Evolutionary conservation across 2,797 vertebrate genomes (phyloP), one percentile per base, ranked within the genome.

Genomic region (Anabas testudineus): DNA sequence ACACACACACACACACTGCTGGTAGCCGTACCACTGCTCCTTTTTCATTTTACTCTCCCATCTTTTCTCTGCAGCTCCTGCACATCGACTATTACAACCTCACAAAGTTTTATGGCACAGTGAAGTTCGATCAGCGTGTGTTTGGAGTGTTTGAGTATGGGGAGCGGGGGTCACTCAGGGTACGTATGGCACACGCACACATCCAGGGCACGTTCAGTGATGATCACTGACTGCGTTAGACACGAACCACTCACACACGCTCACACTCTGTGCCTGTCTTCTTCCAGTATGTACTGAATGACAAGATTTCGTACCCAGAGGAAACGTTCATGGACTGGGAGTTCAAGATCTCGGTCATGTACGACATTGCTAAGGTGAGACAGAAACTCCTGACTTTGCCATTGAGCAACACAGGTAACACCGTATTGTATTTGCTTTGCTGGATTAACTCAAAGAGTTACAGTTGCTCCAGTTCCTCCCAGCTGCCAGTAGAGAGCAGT

Each of bases 251-350:
- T n/a, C n/a, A 10, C 4, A 47, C 21, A 37, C 16, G 15, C 5
- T 1, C 26, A 24, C 34, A 54, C 4, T 28, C 24, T 16, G 34
- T 53, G 22, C 14, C 5, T 54, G 19, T 62, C 26, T 19, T 46
- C 55, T 71, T 66, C 37, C 76, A 99, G 98, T 94, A 95, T 83
- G 97, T 99, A 84, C 94, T 99, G 84, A 96, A 97, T 79, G 95
- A 99, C 85, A 96, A 92, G 78, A 95, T 99, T 80, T 98, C 97
- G 3, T 99, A 98, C 67, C 98, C 98, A 36, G 97, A 99, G 18
- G 96, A 94, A 56, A 97, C 97, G 0, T 99, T 99, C 89, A 98
- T 99, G 97, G 97, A 99, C 80, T 96, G 95, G 96, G 97, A 99
- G 90, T 99, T 97, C 91, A 99, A 99, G 91, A 97, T 98, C 83